phyloP scores from a whole-genome alignment of 2,113 vertebrate genomes.

The Ranitomeya variabilis region DNA sequence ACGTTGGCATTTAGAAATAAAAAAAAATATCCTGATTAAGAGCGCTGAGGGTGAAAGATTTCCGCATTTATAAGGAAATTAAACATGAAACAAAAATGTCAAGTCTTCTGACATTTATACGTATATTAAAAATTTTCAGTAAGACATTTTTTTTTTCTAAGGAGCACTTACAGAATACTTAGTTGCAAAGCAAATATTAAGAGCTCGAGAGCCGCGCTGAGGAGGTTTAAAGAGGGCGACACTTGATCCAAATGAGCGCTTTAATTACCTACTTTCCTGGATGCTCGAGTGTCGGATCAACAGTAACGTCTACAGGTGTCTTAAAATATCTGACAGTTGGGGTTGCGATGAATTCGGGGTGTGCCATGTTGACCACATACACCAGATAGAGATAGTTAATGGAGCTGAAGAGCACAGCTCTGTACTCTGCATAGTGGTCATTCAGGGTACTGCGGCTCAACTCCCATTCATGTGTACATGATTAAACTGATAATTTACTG shows the following conservation, averaged over 20 bases:
- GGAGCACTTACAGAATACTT: constrained; percentile 54
- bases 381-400: too few species aligned
- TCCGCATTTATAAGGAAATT: background rate
- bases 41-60: background rate
- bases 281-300: constrained; percentile 57
- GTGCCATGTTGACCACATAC: background rate
- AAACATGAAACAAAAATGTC: constrained; percentile 26
- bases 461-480: too few species aligned
- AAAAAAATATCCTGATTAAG: background rate
- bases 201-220: constrained; percentile 60
- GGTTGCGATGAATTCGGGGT: constrained; percentile 31
- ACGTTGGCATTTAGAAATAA: background rate
- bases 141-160: constrained; percentile 59
- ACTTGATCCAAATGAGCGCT: constrained; percentile 55
- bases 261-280: constrained; percentile 43
- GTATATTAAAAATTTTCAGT: background rate
- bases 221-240: constrained; percentile 52
- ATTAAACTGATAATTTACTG: too few species aligned
- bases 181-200: constrained; percentile 62
- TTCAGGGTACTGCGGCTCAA: too few species aligned
- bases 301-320: constrained; percentile 57
- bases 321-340: constrained; percentile 55
- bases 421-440: too few species aligned
- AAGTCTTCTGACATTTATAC: constrained; percentile 26
- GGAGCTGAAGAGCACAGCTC: too few species aligned